phyloP scores from a whole-genome alignment of 2,113 vertebrate species.

The Planiliza haematocheilus region DNA sequence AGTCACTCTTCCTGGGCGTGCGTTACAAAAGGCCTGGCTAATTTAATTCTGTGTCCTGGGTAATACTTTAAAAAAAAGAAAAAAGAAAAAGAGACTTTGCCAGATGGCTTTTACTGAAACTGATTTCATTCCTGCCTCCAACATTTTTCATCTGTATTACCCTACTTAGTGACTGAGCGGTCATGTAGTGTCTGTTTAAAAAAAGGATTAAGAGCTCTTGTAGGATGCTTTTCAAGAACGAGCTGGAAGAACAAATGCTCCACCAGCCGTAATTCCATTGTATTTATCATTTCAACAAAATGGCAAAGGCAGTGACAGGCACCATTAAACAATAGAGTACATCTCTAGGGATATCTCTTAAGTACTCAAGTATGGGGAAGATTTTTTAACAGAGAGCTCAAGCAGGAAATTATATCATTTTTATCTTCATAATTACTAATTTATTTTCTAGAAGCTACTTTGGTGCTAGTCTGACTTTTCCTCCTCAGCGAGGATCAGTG shows the following conservation, averaged over 20 bases:
- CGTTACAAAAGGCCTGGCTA: constrained; percentile 32
- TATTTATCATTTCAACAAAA: constrained; percentile 65
- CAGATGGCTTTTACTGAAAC: constrained; percentile 52
- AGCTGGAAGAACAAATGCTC: constrained; percentile 49
- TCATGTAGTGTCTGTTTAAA: constrained; percentile 59
- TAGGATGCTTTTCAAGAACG: constrained; percentile 63
- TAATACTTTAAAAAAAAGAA: constrained; percentile 42
- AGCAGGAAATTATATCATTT: constrained; percentile 11
- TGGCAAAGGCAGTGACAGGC: constrained; percentile 30
- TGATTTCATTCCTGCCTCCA: constrained; percentile 42
- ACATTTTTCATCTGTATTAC: constrained; percentile 63
- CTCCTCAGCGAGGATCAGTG: constrained; percentile 39
- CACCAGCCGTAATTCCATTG: constrained; percentile 44
- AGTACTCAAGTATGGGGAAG: constrained; percentile 4
- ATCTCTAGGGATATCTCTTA: constrained; percentile 27
- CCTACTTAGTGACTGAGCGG: constrained; percentile 50
- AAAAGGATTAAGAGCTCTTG: constrained; percentile 62
- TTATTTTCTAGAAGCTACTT: constrained; percentile 47
- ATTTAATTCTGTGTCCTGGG: constrained; percentile 43
- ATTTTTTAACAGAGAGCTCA: constrained; percentile 5
- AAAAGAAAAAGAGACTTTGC: constrained; percentile 34
- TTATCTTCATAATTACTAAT: constrained; percentile 38
- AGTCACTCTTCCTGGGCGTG: constrained; percentile 5
- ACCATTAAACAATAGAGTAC: constrained; percentile 27
- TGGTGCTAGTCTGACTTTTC: not conserved